Percentiles rank a stretch among this genome's conserved stretches.
phyloP scores from a whole-genome alignment of 1,140 invertebrate genomes.

The Papilio polytes region DNA sequence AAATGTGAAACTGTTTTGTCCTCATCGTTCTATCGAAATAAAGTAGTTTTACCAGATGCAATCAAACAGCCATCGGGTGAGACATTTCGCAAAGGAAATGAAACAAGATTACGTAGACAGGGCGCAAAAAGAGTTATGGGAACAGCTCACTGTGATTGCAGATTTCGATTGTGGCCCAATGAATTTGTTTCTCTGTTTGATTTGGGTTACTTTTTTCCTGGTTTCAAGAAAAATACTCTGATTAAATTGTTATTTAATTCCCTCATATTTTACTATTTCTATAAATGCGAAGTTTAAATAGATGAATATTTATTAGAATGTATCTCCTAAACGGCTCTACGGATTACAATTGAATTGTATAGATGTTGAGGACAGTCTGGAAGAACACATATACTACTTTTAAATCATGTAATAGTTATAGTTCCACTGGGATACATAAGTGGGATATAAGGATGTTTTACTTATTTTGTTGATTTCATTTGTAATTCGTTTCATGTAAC shows the following conservation, averaged over 20 bases:
- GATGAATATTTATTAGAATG: no score
- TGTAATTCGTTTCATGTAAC: no score
- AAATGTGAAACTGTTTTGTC: not conserved
- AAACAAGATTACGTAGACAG: conserved; percentile 17
- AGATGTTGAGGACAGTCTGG: no score
- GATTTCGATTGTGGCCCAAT: conserved; percentile 20
- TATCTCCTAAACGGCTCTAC: no score
- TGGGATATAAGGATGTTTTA: no score
- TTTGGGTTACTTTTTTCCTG: not conserved
- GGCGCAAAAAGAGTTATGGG: conserved; percentile 14
- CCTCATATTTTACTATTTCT: not conserved
- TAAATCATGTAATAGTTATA: no score
- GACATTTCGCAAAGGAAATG: conserved; percentile 18
- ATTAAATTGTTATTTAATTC: not conserved
- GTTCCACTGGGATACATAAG: no score
- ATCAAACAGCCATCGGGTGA: conserved; percentile 11
- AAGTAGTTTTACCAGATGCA: not conserved
- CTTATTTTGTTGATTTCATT: no score
- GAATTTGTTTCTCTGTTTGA: not conserved
- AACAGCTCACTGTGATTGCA: conserved; percentile 6
- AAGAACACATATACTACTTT: no score
- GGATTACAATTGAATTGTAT: no score
- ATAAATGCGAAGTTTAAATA: no score
- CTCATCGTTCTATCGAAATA: not conserved
- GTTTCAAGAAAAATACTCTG: not conserved